phyloP scores from a whole-genome alignment of 2,888 invertebrate species.

The Trimorus sp. region DNA sequence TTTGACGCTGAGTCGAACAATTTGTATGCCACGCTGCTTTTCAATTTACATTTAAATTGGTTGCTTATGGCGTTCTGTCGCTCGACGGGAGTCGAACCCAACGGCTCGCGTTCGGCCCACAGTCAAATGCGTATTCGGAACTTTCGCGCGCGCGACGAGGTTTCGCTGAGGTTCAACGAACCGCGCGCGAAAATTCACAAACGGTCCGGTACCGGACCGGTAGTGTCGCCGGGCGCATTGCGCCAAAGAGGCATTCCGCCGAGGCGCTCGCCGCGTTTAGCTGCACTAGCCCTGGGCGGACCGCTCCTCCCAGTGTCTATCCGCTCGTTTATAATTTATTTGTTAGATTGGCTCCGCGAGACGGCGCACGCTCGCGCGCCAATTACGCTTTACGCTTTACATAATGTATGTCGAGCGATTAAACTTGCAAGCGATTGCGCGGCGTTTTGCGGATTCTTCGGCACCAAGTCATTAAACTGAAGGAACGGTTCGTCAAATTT shows the following conservation, averaged over 20 bases:
- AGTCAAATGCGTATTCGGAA: conserved; percentile 79
- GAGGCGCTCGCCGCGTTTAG: conserved; percentile 9
- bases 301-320: conserved; percentile 1
- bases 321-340: background rate
- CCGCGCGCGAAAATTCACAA: conserved; percentile 67
- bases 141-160: conserved; percentile 64
- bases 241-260: conserved; percentile 36
- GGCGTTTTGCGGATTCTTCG: conserved; percentile 3
- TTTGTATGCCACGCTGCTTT: conserved; percentile 81
- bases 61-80: conserved; percentile 81
- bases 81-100: conserved; percentile 80
- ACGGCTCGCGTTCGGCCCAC: conserved; percentile 74
- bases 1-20: conserved; percentile 82
- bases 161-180: conserved; percentile 76
- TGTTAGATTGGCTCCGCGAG: background rate
- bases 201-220: conserved; percentile 46
- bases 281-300: background rate
- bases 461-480: too few relatives aligned
- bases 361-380: too few relatives aligned
- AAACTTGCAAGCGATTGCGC: too few relatives aligned
- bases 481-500: too few relatives aligned
- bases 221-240: conserved; percentile 31
- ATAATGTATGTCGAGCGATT: too few relatives aligned
- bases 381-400: too few relatives aligned
- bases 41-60: conserved; percentile 82